A percentile compares a stretch with the other conserved stretches of the same genome.
Evolutionary conservation across 1,140 invertebrate genomes (phyloP).

Genomic region (Zophobas atratus): DNA sequence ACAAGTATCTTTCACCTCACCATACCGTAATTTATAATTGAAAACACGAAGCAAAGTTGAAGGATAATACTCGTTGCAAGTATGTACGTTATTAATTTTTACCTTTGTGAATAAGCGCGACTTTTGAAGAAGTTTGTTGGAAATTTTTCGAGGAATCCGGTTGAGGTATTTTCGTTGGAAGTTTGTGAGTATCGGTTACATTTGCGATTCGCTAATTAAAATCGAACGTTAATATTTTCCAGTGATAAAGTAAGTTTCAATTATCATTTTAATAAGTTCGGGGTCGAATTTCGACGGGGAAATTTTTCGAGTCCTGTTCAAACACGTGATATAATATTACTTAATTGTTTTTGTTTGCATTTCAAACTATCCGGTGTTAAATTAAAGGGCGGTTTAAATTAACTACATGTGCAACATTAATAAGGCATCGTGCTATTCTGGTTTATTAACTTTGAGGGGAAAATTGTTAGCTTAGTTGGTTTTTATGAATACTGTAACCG

Average conservation of each 20-base stretch:
- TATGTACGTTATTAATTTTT: no score
- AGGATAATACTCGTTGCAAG: no score
- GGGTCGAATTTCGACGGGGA: background rate
- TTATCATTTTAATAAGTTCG: constrained; percentile 19
- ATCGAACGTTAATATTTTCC: no score
- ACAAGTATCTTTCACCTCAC: no score
- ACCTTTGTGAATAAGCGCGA: no score
- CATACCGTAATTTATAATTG: no score
- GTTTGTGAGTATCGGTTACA: background rate
- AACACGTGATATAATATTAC: constrained; percentile 8
- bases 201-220: background rate
- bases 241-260: background rate
- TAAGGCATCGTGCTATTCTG: background rate
- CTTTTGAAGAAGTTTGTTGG: no score
- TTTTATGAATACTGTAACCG: no score
- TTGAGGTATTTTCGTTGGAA: no score
- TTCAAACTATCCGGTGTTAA: constrained; percentile 12
- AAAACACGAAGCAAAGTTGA: no score
- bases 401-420: background rate
- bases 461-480: background rate
- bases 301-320: constrained; percentile 13
- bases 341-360: constrained; percentile 28
- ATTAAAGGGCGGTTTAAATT: constrained; percentile 1
- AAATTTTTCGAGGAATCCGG: no score
- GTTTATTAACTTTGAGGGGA: background rate